These are phyloP conservation scores for Branchipolynoe longqiensis DNA, from an alignment of 2,888 invertebrate genomes.

Conservation along the genomic window DNA sequence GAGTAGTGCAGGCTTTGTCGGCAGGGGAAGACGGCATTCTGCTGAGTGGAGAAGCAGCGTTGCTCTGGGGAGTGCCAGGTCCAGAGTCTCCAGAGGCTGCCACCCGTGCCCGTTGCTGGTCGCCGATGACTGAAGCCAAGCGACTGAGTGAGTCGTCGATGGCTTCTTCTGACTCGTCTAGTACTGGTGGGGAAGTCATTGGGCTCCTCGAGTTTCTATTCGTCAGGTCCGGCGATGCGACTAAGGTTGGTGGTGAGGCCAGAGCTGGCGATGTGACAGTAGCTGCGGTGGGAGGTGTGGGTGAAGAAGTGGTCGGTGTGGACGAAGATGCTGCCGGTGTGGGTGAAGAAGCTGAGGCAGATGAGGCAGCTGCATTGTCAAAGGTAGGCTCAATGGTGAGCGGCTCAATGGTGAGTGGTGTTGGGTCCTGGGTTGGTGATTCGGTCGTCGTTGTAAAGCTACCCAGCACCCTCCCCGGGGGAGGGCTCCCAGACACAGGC, in stretches of 20 bases:
- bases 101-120: constrained; percentile 1
- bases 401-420: background rate
- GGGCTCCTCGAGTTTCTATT: background rate
- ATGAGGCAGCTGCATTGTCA: no score
- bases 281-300: background rate
- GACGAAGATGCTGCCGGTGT: background rate
- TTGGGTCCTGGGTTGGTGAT: background rate
- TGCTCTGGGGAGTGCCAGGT: background rate
- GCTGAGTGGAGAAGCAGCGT: background rate
- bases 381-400: constrained; percentile 22
- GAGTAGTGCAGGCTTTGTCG: background rate
- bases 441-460: background rate
- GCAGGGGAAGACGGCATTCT: background rate
- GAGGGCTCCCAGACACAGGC: background rate
- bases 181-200: background rate
- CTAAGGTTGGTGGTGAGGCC: background rate
- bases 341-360: no score
- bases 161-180: background rate
- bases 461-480: background rate
- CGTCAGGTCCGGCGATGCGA: no score
- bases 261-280: background rate
- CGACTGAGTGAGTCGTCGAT: background rate
- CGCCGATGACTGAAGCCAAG: constrained; percentile 7
- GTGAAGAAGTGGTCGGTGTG: background rate
- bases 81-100: background rate